Base-by-base conservation (phyloP, 2,888 invertebrate genomes). In the Andrena praecox region DNA sequence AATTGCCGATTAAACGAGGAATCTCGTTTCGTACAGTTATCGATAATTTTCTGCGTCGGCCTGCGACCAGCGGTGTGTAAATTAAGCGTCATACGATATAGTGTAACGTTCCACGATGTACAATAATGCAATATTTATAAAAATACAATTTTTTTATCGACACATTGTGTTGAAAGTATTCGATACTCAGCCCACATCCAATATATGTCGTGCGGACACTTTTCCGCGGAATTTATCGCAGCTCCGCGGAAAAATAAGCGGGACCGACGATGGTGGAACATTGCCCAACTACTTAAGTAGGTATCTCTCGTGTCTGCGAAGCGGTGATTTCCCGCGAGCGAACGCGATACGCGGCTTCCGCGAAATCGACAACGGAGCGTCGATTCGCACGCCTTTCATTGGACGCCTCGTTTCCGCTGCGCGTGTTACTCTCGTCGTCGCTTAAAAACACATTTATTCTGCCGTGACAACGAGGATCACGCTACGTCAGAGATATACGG, bases 321-420 rank as follows among this genome's bases (percentile, higher is more conserved):
- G 10, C 31, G n/a, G 7, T 29, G 72, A 72, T 77, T 72, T 80
- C 72, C 67, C 71, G 67, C n/a, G 35, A 77, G 50, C 50, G 72
- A 50, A 16, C 50, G 70, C 59, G 59, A 68, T 24, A 64, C 10
- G 20, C 10, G 4, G 29, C 31, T 78, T 68, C 31, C 67, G 12
- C 12, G 12, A 35, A 62, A 62, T 68, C 33, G 16, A 50, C 33
- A 20, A 4, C 60, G 27, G 2, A 42, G 20, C 10, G 20, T 24
- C 31, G 16, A 54, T 62, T 62, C 12, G 7, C 33, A 24, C n/a
- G 42, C n/a, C 42, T 72, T 52, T 4, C 48, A 64, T 66, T 73
- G 29, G n/a, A 52, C 50, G 42, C n/a, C 10, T 42, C 35, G 66
- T 67, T 67, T 29, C 2, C 35, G 33, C 2, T 31, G 12, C 10